Conservation (phyloP, 2,888 invertebrate genomes). For the Cybosia mesomella region DNA sequence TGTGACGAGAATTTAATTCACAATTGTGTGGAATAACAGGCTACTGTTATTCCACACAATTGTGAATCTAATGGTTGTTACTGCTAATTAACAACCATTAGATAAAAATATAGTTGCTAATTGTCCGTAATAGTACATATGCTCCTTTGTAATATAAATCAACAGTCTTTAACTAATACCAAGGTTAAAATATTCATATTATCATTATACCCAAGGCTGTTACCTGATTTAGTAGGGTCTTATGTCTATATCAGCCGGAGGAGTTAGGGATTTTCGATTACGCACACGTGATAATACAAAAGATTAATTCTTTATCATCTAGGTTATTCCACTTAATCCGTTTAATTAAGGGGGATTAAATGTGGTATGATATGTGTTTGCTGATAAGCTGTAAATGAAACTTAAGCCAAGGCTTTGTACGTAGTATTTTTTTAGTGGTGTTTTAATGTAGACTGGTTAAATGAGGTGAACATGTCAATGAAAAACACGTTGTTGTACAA, state of each 20-base stretch:
- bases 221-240: slow-evolving; percentile 39
- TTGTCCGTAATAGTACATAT: neutral
- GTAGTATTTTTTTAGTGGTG: slow-evolving; percentile 25
- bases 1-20: no score
- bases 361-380: slow-evolving; percentile 27
- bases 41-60: no score
- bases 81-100: neutral
- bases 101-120: neutral
- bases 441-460: slow-evolving; percentile 1
- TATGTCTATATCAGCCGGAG: slow-evolving; percentile 37
- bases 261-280: slow-evolving; percentile 32
- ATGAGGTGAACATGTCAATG: neutral
- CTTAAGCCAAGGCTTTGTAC: slow-evolving; percentile 28
- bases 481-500: neutral
- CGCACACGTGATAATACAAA: slow-evolving; percentile 39
- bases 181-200: slow-evolving; percentile 38
- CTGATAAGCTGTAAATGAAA: slow-evolving; percentile 41
- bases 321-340: slow-evolving; percentile 44
- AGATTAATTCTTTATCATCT: slow-evolving; percentile 47
- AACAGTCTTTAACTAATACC: slow-evolving; percentile 27
- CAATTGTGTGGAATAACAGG: no score
- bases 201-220: slow-evolving; percentile 33
- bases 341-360: slow-evolving; percentile 48
- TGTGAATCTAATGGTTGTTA: no score
- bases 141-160: slow-evolving; percentile 35